Percentiles rank a stretch among this genome's conserved stretches.
These are phyloP conservation scores for Ptilonorhynchus violaceus DNA, from an alignment of 2,113 vertebrate species.

Conservation along the genomic window DNA sequence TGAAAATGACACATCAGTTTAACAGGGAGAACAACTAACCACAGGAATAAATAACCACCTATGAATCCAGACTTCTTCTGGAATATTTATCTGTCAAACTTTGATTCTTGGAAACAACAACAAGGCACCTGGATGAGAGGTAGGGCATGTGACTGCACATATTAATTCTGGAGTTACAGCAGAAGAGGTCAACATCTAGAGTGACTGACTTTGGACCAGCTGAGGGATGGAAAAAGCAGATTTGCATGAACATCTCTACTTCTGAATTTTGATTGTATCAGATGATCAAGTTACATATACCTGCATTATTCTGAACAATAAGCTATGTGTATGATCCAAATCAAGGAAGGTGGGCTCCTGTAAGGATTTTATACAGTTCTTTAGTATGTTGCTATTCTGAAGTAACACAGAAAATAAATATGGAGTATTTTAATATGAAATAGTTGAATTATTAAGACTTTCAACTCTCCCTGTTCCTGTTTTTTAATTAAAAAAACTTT, in stretches of 20 bases:
- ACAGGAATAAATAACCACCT: neutral
- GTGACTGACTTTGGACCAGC: neutral
- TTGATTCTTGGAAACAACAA: neutral
- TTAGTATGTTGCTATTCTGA: neutral
- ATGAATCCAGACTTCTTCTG: neutral
- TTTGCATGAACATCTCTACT: neutral
- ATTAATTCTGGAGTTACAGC: neutral
- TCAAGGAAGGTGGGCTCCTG: neutral
- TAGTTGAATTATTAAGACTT: neutral
- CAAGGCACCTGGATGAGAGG: neutral
- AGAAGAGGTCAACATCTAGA: neutral
- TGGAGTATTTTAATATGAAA: neutral
- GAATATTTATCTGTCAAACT: neutral
- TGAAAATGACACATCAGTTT: neutral
- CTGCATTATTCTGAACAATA: neutral
- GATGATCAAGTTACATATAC: neutral
- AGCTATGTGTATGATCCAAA: neutral
- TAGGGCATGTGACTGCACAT: neutral
- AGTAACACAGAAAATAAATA: neutral
- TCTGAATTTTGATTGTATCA: neutral
- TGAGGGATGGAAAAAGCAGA: neutral
- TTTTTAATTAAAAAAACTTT: neutral
- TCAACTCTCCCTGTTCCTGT: neutral
- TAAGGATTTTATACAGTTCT: neutral
- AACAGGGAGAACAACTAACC: neutral